These are phyloP conservation scores for Drosophila parthenogenetica DNA, from an alignment of 2,888 invertebrate species.

Conservation along the genomic window DNA sequence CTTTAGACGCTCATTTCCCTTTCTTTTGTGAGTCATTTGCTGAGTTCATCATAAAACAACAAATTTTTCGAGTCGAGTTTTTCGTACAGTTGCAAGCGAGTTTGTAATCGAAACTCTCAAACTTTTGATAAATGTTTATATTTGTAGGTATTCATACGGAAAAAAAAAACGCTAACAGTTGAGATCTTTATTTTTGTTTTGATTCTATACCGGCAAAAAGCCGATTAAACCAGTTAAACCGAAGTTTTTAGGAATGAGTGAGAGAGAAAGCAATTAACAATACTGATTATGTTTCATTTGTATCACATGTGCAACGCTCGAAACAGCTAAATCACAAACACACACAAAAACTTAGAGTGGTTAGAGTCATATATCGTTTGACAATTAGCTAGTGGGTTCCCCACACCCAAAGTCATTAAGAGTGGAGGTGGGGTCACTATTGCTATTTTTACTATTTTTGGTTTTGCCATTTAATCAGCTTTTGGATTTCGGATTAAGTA, in stretches of 20 bases:
- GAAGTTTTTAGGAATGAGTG: not conserved
- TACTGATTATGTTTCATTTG: constrained; percentile 52
- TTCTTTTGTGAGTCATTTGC: constrained; percentile 25
- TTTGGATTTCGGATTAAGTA: constrained; percentile 16
- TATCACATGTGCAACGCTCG: constrained; percentile 46
- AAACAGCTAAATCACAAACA: constrained; percentile 12
- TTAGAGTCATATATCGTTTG: constrained; percentile 46
- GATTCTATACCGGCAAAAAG: constrained; percentile 15
- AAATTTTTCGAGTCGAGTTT: constrained; percentile 15
- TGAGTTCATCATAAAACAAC: constrained; percentile 12
- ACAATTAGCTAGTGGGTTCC: constrained; percentile 24
- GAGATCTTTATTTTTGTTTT: constrained; percentile 3
- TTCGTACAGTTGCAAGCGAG: constrained; percentile 12
- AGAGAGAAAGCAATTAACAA: constrained; percentile 41
- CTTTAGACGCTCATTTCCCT: not conserved
- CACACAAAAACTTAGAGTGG: constrained; percentile 20
- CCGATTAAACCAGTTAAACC: constrained; percentile 26
- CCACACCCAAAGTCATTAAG: constrained; percentile 28
- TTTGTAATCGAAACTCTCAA: constrained; percentile 26
- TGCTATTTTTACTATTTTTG: not conserved
- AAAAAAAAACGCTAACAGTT: constrained; percentile 5
- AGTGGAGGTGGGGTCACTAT: constrained; percentile 17
- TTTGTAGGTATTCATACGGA: constrained; percentile 23
- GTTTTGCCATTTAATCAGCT: constrained; percentile 38
- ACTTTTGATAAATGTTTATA: constrained; percentile 6